A percentile compares a stretch with the other conserved stretches of the same genome.
These are phyloP conservation scores for Oxystoma pomonae DNA, from an alignment of 2,888 invertebrate species.

Conservation along the genomic window DNA sequence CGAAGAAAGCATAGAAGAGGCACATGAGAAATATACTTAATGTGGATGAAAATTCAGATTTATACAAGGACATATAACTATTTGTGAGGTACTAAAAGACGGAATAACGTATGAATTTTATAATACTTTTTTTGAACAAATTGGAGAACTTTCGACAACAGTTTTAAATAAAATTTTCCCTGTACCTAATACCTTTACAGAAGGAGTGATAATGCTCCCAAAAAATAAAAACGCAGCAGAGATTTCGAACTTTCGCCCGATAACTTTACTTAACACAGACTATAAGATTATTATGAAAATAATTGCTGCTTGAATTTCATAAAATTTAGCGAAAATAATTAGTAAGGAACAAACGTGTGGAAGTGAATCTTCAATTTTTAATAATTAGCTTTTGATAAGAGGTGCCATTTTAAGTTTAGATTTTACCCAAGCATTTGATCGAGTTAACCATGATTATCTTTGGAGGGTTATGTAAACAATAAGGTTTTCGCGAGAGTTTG, in stretches of 20 bases:
- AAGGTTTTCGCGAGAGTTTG: neutral
- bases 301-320: neutral
- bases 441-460: neutral
- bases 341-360: neutral
- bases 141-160: neutral
- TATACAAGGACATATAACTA: no score
- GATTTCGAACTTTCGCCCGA: neutral
- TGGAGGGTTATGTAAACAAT: neutral
- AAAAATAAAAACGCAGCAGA: neutral
- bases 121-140: neutral
- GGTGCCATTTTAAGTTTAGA: neutral
- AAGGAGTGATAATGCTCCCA: neutral
- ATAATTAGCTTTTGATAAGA: neutral
- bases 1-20: no score
- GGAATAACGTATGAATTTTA: neutral
- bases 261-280: neutral
- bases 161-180: neutral
- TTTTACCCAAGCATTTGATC: neutral
- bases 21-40: no score
- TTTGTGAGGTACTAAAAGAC: no score
- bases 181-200: neutral
- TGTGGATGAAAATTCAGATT: no score
- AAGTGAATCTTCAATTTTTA: neutral
- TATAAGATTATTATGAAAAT: neutral
- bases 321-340: neutral